A percentile compares a stretch with the other conserved stretches of the same genome.
Evolutionary conservation across 2,797 vertebrate species (phyloP).

Genomic region (Poecilia gillii): DNA sequence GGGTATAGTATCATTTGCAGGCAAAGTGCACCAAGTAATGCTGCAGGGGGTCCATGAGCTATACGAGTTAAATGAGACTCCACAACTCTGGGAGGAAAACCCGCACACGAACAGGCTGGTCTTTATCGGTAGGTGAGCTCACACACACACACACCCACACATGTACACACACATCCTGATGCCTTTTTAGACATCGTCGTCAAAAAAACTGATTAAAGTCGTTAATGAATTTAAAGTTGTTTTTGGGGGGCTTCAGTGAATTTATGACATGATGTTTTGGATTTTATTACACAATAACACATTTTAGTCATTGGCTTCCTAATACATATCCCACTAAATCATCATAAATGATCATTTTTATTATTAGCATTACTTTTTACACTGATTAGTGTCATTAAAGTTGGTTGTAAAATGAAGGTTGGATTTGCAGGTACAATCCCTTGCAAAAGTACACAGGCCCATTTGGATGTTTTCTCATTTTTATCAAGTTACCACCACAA

Average conservation of each 20-base stretch:
- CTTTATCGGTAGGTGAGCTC: conserved; percentile 86
- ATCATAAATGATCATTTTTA: background rate
- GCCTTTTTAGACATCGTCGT: background rate
- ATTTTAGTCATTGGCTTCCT: background rate
- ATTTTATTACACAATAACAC: background rate
- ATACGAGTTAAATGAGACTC: conserved; percentile 93
- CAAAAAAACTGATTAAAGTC: background rate
- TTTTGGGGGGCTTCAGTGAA: background rate
- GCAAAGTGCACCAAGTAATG: conserved; percentile 89
- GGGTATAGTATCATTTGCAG: conserved; percentile 90
- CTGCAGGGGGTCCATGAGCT: conserved; percentile 95
- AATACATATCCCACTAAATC: background rate
- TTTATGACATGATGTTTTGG: background rate
- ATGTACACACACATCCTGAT: background rate
- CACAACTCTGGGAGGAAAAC: conserved; percentile 85
- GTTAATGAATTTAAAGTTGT: background rate
- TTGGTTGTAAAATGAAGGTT: background rate
- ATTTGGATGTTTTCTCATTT: background rate
- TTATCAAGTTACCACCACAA: background rate
- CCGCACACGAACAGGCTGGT: conserved; percentile 88
- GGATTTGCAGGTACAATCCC: background rate
- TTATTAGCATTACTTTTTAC: background rate
- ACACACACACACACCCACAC: background rate
- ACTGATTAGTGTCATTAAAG: background rate
- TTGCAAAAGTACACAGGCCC: background rate